These are phyloP conservation scores for Gambusia yucatana DNA, from an alignment of 2,797 vertebrate genomes.

Conservation along the genomic window DNA sequence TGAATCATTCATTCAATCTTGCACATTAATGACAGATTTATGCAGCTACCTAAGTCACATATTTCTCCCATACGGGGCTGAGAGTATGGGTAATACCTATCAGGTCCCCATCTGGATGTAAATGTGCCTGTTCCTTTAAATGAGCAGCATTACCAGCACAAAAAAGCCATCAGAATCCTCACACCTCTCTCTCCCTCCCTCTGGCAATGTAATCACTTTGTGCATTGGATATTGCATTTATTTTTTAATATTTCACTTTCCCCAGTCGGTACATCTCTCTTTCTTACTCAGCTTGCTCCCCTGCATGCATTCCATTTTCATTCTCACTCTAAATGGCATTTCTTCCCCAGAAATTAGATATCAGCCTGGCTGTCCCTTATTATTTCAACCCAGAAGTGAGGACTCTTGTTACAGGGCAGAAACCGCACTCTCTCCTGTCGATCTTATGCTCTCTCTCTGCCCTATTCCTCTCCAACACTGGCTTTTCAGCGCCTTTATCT, in stretches of 20 bases:
- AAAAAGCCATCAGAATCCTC: slow-evolving; percentile 67
- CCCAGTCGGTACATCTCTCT: slow-evolving; percentile 47
- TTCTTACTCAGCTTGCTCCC: slow-evolving; percentile 36
- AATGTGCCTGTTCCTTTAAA: slow-evolving; percentile 69
- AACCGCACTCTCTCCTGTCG: slow-evolving; percentile 28
- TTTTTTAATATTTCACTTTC: slow-evolving; percentile 72
- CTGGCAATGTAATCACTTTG: slow-evolving; percentile 74
- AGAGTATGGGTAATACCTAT: slow-evolving; percentile 43
- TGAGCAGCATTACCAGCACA: slow-evolving; percentile 61
- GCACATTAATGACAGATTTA: slow-evolving; percentile 46
- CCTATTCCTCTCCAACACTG: slow-evolving; percentile 27
- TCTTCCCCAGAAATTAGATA: slow-evolving; percentile 77
- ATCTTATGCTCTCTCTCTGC: slow-evolving; percentile 26
- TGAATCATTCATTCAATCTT: slow-evolving; percentile 53
- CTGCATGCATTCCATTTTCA: slow-evolving; percentile 66
- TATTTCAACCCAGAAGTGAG: slow-evolving; percentile 76
- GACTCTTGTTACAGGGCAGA: slow-evolving; percentile 56
- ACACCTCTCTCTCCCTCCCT: slow-evolving; percentile 70
- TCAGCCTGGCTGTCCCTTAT: slow-evolving; percentile 69
- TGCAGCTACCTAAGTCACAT: slow-evolving; percentile 48
- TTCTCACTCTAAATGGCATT: slow-evolving; percentile 76
- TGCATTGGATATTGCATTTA: slow-evolving; percentile 74
- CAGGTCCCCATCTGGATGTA: slow-evolving; percentile 59
- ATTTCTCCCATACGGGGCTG: slow-evolving; percentile 14
- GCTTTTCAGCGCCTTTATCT: slow-evolving; percentile 62